phyloP scores from a whole-genome alignment of 1,140 invertebrate species.

The Ostrea edulis region DNA sequence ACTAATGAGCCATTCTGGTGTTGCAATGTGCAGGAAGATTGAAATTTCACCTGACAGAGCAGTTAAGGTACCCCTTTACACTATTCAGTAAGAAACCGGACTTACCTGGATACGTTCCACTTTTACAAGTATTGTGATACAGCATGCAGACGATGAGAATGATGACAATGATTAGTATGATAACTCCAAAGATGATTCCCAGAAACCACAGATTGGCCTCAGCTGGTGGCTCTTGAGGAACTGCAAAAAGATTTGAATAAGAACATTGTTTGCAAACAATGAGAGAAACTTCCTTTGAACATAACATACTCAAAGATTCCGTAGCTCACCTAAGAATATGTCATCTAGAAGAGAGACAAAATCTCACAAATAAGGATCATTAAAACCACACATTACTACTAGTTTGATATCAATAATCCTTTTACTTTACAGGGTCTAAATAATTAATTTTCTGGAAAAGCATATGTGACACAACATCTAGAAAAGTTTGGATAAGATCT shows the following conservation, averaged over 20 bases:
- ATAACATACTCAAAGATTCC: not conserved
- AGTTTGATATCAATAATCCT: too few species aligned
- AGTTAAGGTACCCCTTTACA: too few species aligned
- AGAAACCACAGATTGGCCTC: slow-evolving; percentile 24
- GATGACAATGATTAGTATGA: slow-evolving; percentile 37
- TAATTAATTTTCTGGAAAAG: too few species aligned
- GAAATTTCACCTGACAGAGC: too few species aligned
- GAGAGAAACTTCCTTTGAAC: not conserved
- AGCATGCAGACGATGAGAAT: not conserved
- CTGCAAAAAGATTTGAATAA: not conserved
- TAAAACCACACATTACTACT: too few species aligned
- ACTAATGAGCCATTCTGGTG: too few species aligned
- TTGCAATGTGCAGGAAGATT: too few species aligned
- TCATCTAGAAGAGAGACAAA: not conserved
- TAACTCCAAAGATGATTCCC: slow-evolving; percentile 24
- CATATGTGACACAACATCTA: too few species aligned
- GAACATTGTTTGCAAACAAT: too few species aligned
- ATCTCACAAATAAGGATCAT: not conserved
- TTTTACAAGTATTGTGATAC: slow-evolving; percentile 22
- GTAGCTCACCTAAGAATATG: not conserved
- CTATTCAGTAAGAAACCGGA: too few species aligned
- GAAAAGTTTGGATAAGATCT: too few species aligned
- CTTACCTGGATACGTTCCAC: slow-evolving; percentile 39
- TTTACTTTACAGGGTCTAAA: too few species aligned
- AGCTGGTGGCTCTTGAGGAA: slow-evolving; percentile 1